Evolutionary conservation across 2,797 vertebrate species (phyloP).

Genomic region (Tenualosa thibaudeaui): DNA sequence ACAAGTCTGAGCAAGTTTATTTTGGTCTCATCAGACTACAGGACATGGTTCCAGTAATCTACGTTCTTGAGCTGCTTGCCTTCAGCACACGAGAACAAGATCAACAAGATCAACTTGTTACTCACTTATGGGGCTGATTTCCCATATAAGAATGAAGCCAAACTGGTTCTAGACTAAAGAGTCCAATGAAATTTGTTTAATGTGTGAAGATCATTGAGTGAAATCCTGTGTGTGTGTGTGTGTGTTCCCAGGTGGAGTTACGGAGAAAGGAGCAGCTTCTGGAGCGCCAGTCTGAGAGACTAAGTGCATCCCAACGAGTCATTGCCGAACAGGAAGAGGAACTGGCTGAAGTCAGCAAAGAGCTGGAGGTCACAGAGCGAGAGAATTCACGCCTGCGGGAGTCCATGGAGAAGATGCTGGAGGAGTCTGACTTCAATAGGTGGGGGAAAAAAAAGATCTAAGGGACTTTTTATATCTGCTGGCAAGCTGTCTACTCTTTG

Average conservation of each 20-base stretch:
- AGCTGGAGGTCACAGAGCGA: conserved; percentile 82
- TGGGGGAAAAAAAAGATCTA: conserved; percentile 41
- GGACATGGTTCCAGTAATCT: too few species aligned
- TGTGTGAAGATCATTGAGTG: not conserved
- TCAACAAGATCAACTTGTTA: too few species aligned
- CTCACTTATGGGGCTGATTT: not conserved
- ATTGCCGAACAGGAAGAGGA: conserved; percentile 85
- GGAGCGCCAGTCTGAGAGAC: conserved; percentile 72
- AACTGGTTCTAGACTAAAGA: too few species aligned
- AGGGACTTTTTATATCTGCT: not conserved
- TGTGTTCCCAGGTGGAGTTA: conserved; percentile 63
- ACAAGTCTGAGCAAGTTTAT: too few species aligned
- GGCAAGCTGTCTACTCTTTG: not conserved
- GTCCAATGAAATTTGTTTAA: too few species aligned
- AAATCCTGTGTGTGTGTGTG: not conserved
- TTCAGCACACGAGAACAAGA: too few species aligned
- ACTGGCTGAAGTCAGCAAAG: conserved; percentile 82
- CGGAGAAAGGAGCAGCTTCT: conserved; percentile 63
- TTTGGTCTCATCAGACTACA: too few species aligned
- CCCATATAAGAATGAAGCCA: too few species aligned
- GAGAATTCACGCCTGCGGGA: conserved; percentile 80
- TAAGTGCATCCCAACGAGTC: conserved; percentile 76
- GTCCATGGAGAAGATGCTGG: conserved; percentile 85
- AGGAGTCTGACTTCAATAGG: conserved; percentile 78
- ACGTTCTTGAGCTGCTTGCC: too few species aligned